These are phyloP conservation scores for Corvus cornix DNA, from an alignment of 2,113 vertebrate species.

Conservation along the genomic window DNA sequence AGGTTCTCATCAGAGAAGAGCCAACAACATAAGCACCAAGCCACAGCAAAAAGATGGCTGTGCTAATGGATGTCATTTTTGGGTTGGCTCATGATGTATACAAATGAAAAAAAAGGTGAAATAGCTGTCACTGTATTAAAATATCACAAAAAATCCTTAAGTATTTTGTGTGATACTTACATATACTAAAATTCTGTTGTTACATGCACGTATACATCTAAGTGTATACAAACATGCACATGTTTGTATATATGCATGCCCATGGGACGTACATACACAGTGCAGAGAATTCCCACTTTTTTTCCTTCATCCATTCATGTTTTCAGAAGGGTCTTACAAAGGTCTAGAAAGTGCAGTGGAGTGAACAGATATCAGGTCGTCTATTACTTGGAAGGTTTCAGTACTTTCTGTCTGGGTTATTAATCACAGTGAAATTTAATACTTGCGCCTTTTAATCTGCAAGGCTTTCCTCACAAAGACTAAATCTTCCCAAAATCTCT, in stretches of 20 bases:
- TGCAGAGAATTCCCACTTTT: background rate
- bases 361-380: background rate
- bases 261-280: accelerated
- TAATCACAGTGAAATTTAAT: background rate
- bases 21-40: background rate
- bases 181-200: background rate
- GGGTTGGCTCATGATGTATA: background rate
- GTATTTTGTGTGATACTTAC: background rate
- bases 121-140: background rate
- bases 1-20: background rate
- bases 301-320: background rate
- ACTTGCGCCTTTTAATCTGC: background rate
- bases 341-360: background rate
- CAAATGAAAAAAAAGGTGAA: background rate
- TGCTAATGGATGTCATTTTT: background rate
- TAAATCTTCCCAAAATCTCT: background rate
- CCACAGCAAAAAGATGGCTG: background rate
- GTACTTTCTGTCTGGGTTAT: background rate
- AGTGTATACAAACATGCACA: background rate
- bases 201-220: background rate
- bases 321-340: background rate
- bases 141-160: background rate
- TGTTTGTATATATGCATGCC: too few species aligned
- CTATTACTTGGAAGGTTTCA: background rate
- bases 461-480: background rate